Conservation (phyloP, 2,888 invertebrate species). For the Cerastis leucographa region DNA sequence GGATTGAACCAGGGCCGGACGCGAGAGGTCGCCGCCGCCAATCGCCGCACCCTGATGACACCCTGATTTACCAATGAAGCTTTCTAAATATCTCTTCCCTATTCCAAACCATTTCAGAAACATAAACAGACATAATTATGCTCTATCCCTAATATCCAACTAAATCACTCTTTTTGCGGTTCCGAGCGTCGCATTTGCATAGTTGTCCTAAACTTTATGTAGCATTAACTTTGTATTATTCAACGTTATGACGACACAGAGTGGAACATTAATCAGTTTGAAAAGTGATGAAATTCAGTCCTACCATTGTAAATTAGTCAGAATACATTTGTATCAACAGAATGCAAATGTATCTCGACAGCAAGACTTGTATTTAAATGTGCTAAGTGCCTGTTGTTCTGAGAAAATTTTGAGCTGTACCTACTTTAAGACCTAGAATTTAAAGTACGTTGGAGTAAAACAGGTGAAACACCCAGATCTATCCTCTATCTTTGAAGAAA, state of each 20-base stretch:
- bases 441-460: conserved; percentile 10
- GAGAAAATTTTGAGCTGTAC: conserved; percentile 28
- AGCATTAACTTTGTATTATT: conserved; percentile 62
- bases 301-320: conserved; percentile 53
- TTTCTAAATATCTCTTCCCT: background rate
- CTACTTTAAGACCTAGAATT: conserved; percentile 23
- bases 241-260: conserved; percentile 49
- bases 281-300: conserved; percentile 63
- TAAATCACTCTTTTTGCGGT: conserved; percentile 59
- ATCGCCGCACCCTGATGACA: too few relatives aligned
- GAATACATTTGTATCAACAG: conserved; percentile 63
- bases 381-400: conserved; percentile 75
- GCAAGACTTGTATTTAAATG: conserved; percentile 70
- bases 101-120: conserved; percentile 31
- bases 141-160: conserved; percentile 35
- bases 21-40: too few relatives aligned
- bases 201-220: conserved; percentile 56
- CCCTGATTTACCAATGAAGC: background rate
- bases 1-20: too few relatives aligned
- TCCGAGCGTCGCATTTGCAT: conserved; percentile 56
- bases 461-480: background rate
- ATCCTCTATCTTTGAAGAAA: background rate
- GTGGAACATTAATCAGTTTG: conserved; percentile 60
- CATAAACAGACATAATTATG: conserved; percentile 19
- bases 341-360: conserved; percentile 62